Conservation (phyloP, 30 jellyfish, hydroid and myxozoan species). For the Aurelia aurita region DNA sequence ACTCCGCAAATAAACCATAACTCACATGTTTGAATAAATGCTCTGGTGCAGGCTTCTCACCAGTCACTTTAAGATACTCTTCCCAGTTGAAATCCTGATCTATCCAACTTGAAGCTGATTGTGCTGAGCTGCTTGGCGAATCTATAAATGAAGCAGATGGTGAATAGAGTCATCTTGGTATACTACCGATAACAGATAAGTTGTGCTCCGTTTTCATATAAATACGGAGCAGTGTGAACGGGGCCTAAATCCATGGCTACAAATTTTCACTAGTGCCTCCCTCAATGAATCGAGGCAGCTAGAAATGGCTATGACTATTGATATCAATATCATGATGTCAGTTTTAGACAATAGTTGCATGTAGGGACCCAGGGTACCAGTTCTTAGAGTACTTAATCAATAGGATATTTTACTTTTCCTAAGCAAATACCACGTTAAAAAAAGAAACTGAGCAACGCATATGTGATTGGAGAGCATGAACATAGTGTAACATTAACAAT, state of each 20-base stretch:
- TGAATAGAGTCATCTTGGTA: neutral
- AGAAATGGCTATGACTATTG: too few relatives aligned
- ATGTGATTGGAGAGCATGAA: neutral
- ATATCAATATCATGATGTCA: too few relatives aligned
- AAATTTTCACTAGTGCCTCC: too few relatives aligned
- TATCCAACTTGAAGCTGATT: conserved; percentile 86
- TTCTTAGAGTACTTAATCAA: too few relatives aligned
- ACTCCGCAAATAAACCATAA: neutral
- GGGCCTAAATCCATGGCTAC: too few relatives aligned
- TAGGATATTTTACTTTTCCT: too few relatives aligned
- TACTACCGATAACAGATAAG: neutral
- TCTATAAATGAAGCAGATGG: conserved; percentile 15
- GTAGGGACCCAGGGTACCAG: too few relatives aligned
- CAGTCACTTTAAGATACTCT: conserved; percentile 75
- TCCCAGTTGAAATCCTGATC: conserved; percentile 94
- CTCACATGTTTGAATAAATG: conserved; percentile 83
- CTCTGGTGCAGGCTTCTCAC: conserved; percentile 91
- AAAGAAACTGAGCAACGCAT: neutral
- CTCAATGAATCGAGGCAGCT: too few relatives aligned
- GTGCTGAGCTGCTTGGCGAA: conserved; percentile 70
- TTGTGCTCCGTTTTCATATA: neutral
- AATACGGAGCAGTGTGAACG: neutral
- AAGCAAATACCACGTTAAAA: too few relatives aligned
- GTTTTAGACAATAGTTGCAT: too few relatives aligned
- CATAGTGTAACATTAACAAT: neutral